Conservation (phyloP, 2,113 vertebrate species). For the Montifringilla adamsi region DNA sequence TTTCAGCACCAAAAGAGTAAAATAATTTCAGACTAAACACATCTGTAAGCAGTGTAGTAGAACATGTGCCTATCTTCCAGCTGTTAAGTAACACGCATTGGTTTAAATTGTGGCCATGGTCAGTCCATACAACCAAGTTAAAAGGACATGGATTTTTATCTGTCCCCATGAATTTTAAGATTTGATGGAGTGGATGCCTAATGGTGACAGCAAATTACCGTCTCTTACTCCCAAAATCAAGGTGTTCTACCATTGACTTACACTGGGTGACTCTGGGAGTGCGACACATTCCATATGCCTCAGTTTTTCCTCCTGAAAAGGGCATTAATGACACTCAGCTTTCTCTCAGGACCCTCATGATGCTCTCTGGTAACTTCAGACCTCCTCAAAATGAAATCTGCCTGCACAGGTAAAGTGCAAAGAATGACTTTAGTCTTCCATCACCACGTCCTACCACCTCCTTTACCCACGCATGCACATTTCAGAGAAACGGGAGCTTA, state of each 20-base stretch:
- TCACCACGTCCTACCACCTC: neutral
- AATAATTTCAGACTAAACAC: neutral
- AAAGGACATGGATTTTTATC: neutral
- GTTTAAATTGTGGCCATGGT: neutral
- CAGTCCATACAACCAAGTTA: neutral
- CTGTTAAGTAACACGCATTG: neutral
- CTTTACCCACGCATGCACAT: neutral
- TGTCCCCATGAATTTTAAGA: neutral
- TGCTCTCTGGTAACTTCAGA: neutral
- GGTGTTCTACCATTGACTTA: neutral
- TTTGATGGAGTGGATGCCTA: neutral
- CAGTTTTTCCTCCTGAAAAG: neutral
- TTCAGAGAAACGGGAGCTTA: neutral
- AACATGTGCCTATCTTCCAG: neutral
- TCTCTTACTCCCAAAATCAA: neutral
- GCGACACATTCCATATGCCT: neutral
- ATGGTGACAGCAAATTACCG: neutral
- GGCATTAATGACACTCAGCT: neutral
- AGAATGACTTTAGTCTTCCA: neutral
- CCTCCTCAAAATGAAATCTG: neutral
- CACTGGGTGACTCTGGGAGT: neutral
- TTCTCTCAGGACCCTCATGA: fast-evolving
- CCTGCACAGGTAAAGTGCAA: neutral
- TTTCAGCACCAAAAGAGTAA: neutral
- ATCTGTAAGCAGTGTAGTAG: neutral